Percentiles rank a stretch among this genome's conserved stretches.
Conservation (phyloP, 92 coral and sea anemone species). For the Actinostola sp. region DNA sequence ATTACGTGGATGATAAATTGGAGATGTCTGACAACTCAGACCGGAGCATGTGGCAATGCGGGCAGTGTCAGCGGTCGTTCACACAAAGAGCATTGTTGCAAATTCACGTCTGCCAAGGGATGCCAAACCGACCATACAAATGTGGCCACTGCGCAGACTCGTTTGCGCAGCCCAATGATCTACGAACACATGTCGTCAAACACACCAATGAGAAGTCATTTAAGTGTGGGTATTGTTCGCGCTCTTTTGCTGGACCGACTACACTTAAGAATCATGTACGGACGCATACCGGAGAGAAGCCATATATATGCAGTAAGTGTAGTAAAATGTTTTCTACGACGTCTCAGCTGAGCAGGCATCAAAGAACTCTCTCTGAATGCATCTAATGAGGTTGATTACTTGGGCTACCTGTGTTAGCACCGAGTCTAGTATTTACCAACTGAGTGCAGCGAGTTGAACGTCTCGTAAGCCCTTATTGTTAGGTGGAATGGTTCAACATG, state of each 20-base stretch:
- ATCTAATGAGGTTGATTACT: not conserved
- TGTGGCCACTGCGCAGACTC: conserved; percentile 94
- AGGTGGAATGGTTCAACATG: too few species aligned
- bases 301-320: conserved; percentile 88
- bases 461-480: too few species aligned
- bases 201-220: conserved; percentile 94
- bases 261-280: conserved; percentile 96
- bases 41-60: conserved; percentile 83
- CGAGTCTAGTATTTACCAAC: too few species aligned
- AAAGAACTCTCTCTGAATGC: conserved; percentile 87
- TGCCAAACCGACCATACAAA: conserved; percentile 80
- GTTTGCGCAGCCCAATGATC: conserved; percentile 81
- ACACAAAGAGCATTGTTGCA: conserved; percentile 90
- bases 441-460: too few species aligned
- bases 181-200: conserved; percentile 94
- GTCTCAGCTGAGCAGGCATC: conserved; percentile 95
- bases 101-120: conserved; percentile 89
- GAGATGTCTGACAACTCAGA: conserved; percentile 53
- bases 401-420: too few species aligned
- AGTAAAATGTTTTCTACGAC: conserved; percentile 91
- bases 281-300: conserved; percentile 97
- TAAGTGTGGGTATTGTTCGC: conserved; percentile 98
- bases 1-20: conserved; percentile 40
- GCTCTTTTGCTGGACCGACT: conserved; percentile 97
- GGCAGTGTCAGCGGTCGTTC: conserved; percentile 90